These are phyloP conservation scores for Archegozetes longisetosus DNA, from an alignment of 1,140 invertebrate species.

Conservation along the genomic window DNA sequence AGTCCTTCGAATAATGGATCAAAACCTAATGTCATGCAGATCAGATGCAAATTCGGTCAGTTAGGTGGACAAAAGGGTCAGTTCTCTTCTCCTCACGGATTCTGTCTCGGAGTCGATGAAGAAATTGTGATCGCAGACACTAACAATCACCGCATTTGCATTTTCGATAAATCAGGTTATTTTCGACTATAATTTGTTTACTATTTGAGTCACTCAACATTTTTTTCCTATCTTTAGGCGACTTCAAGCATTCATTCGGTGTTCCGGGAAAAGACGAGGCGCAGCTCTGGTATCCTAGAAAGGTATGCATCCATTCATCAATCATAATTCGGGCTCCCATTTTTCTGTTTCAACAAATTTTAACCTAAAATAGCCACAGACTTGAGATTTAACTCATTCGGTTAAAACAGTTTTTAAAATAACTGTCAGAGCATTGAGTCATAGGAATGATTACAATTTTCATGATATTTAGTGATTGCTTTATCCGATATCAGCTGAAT, in stretches of 20 bases:
- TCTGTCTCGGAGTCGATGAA: conserved; percentile 82
- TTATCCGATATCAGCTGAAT: no score
- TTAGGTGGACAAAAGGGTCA: conserved; percentile 75
- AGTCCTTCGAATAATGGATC: background rate
- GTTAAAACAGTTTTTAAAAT: no score
- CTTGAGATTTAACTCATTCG: no score
- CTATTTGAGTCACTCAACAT: no score
- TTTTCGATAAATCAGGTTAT: conserved; percentile 68
- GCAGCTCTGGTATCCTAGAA: conserved; percentile 88
- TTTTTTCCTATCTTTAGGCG: conserved; percentile 20
- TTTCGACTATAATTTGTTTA: no score
- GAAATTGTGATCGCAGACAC: conserved; percentile 84
- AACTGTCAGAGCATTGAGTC: no score
- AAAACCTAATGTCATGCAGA: conserved; percentile 47
- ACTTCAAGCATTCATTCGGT: conserved; percentile 75
- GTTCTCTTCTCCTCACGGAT: conserved; percentile 92
- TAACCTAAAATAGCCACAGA: no score
- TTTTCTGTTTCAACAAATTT: background rate
- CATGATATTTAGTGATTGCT: no score
- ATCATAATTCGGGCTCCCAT: no score
- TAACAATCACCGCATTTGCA: conserved; percentile 86
- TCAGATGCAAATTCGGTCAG: conserved; percentile 80
- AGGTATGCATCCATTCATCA: conserved; percentile 29
- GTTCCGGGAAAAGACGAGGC: conserved; percentile 82
- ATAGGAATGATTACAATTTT: no score